These are phyloP conservation scores for Bombyx mori DNA, from an alignment of 1,140 invertebrate species.

Conservation along the genomic window ASM3026992v2 NC_085132.1:725501-726000, in stretches of 20 bases:
- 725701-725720: slow-evolving; percentile 81
- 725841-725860: slow-evolving; percentile 48
- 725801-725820: slow-evolving; percentile 83
- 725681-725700: slow-evolving; percentile 55
- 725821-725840: slow-evolving; percentile 83
- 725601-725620: too few relatives aligned
- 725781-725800: slow-evolving; percentile 78
- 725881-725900: too few relatives aligned
- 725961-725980: too few relatives aligned
- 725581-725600: neutral
- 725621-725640: neutral
- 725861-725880: too few relatives aligned
- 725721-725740: slow-evolving; percentile 76
- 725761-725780: slow-evolving; percentile 89
- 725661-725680: slow-evolving; percentile 36
- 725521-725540: too few relatives aligned
- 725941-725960: too few relatives aligned
- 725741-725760: slow-evolving; percentile 79
- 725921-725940: too few relatives aligned
- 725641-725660: neutral
- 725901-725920: too few relatives aligned
- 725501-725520: too few relatives aligned
- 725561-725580: too few relatives aligned
- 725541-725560: too few relatives aligned
- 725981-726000: too few relatives aligned